Evolutionary conservation across 1,140 invertebrate genomes (phyloP).

Genomic region (Xylocopa sonorina): DNA sequence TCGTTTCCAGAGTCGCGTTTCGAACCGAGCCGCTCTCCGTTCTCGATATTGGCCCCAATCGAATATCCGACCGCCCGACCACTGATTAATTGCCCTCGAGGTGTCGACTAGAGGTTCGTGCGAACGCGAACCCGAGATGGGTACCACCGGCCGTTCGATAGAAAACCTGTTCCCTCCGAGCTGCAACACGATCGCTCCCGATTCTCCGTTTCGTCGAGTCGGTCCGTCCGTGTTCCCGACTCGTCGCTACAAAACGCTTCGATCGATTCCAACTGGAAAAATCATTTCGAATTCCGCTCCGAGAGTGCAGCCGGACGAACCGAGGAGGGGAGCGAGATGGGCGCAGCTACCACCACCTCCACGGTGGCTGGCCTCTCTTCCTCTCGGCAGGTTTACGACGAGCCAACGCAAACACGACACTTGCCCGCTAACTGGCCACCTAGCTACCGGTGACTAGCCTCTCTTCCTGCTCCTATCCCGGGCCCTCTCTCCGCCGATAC

Average conservation of each 20-base stretch:
- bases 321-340: slow-evolving; percentile 46
- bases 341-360: slow-evolving; percentile 48
- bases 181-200: slow-evolving; percentile 54
- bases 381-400: slow-evolving; percentile 73
- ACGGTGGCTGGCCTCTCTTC: slow-evolving; percentile 25
- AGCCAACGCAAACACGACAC: slow-evolving; percentile 75
- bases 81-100: slow-evolving; percentile 58
- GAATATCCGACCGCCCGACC: no score
- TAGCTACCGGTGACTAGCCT: slow-evolving; percentile 71
- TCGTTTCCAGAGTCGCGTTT: slow-evolving; percentile 23
- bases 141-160: slow-evolving; percentile 39
- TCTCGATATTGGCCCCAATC: no score
- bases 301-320: no score
- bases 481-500: neutral
- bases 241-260: slow-evolving; percentile 25
- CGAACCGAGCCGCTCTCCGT: slow-evolving; percentile 32
- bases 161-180: slow-evolving; percentile 58
- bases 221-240: slow-evolving; percentile 33
- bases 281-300: no score
- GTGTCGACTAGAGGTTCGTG: slow-evolving; percentile 56
- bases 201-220: slow-evolving; percentile 25
- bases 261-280: slow-evolving; percentile 58
- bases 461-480: slow-evolving; percentile 46
- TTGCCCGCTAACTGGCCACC: slow-evolving; percentile 74
- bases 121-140: slow-evolving; percentile 28